Evolutionary conservation across 2,888 invertebrate genomes (phyloP).

Genomic region (Mesorhabditis spiculigera): DNA sequence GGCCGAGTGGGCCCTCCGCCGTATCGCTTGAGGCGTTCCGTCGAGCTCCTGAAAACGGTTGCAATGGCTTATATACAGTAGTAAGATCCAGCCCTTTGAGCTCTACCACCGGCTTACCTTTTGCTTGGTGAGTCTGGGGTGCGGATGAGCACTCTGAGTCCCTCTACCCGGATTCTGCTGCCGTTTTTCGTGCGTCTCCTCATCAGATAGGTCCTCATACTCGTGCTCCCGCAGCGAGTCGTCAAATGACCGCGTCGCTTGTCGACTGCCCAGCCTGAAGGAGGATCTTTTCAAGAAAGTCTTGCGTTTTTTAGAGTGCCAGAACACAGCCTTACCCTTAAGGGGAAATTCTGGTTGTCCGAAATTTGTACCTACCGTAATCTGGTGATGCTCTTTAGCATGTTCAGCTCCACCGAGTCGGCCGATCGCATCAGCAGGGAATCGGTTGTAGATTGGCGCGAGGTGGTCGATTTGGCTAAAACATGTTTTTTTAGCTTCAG

Average conservation of each 20-base stretch:
- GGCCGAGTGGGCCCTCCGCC: neutral
- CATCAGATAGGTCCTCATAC: constrained; percentile 18
- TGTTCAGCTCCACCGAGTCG: constrained; percentile 23
- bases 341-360: too few species aligned
- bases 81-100: neutral
- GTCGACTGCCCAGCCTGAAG: neutral
- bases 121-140: neutral
- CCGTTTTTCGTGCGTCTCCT: neutral
- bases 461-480: neutral
- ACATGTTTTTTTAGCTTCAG: neutral
- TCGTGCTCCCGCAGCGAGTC: constrained; percentile 17
- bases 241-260: neutral
- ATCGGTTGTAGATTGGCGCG: neutral
- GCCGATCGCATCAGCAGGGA: constrained; percentile 8
- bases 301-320: neutral
- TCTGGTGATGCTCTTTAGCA: constrained; percentile 29
- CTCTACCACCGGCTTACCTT: neutral
- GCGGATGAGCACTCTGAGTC: neutral
- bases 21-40: neutral
- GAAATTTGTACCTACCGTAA: constrained; percentile 16
- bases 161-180: neutral
- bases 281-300: neutral
- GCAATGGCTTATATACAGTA: neutral
- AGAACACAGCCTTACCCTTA: too few species aligned
- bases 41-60: neutral